These are phyloP conservation scores for honey bee (Apis mellifera) DNA, from an alignment of 1,140 invertebrate genomes.

Conservation along the genomic window Amel_HAv3.1 CM009943.2:7269001-7269500, in stretches of 20 bases:
- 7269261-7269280: not conserved
- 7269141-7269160: not conserved
- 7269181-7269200: conserved; percentile 3
- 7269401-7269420: too few relatives aligned
- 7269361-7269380: too few relatives aligned
- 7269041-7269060: not conserved
- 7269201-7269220: not conserved
- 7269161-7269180: conserved; percentile 22
- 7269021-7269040: conserved; percentile 5
- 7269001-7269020: not conserved
- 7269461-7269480: too few relatives aligned
- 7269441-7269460: too few relatives aligned
- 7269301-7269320: not conserved
- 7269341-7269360: not conserved
- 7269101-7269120: conserved; percentile 7
- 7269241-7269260: not conserved
- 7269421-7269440: too few relatives aligned
- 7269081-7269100: conserved; percentile 7
- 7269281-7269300: not conserved
- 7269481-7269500: too few relatives aligned
- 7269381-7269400: too few relatives aligned
- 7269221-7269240: not conserved
- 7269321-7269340: not conserved
- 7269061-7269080: conserved; percentile 18
- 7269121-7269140: not conserved